Base-by-base conservation (phyloP, 1,140 invertebrate species). In the Eueides isabella region DNA sequence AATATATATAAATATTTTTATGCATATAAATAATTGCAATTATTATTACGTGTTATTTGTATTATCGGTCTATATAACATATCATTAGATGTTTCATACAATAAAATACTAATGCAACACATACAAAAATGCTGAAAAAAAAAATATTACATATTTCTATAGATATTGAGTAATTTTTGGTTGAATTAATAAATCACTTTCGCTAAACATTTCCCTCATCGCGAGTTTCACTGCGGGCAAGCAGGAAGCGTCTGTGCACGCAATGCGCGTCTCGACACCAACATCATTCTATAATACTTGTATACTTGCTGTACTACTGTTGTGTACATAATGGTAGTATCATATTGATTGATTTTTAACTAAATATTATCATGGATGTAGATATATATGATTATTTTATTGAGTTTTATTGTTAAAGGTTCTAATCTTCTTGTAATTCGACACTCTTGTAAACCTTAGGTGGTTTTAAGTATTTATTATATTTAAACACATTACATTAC, bases 151-250 rank as follows among this genome's bases (percentile, higher is more conserved):
- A 26, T 3, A 55, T 55, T 55, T 55, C 1, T 55, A 55, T 55
- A 55, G 48, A 69, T 69, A 69, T 61, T 69, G 29, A 61, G 30
- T 44, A 78, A 83, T 84, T 85, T 87, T 89, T 75, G 83, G 81
- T 83, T 75, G 74, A 80, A 73, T 85, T 84, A 84, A 88, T 89
- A 89, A 89, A 88, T 89, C 87, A 88, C 87, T 89, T 89, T 89
- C 85, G 71, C 69, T 75, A 14, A 74, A 55, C 71, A 78, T 83
- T 89, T 87, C 80, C 87, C 82, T 84, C 80, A 84, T 82, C 67
- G 78, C 68, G 82, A 89, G 83, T 89, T 89, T 89, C 87, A 89
- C 87, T 62, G 16, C 19, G n/a, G 19, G 68, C 63, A 76, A 67
- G 74, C 63, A 65, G 85, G 85, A 86, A 85, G 71, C 69, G 67